phyloP scores from a whole-genome alignment of 2,113 vertebrate genomes.

The Dipodomys stephensi region DNA sequence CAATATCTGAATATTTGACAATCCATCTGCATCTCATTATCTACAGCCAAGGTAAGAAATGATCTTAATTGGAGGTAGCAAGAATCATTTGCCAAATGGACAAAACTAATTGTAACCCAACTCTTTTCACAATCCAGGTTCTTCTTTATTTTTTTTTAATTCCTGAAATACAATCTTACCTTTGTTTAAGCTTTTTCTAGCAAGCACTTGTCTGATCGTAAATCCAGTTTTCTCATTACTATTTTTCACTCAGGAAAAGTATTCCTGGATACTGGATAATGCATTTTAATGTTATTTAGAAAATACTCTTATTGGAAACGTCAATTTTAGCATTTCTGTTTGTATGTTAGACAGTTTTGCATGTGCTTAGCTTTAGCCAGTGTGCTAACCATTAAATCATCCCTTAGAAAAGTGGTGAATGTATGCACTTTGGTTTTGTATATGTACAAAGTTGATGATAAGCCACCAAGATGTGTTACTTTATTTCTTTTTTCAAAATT shows the following conservation, averaged over 20 bases:
- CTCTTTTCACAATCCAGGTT: background rate
- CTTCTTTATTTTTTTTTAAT: background rate
- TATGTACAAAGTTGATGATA: conserved; percentile 9
- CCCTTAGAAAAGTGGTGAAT: conserved; percentile 25
- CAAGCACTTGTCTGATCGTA: background rate
- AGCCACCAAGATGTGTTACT: background rate
- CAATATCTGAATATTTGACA: conserved; percentile 30
- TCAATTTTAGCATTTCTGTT: conserved; percentile 2
- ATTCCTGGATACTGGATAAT: background rate
- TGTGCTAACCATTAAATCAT: conserved; percentile 30
- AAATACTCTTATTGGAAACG: background rate
- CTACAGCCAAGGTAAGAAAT: conserved; percentile 30
- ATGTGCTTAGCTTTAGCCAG: background rate
- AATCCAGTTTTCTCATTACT: background rate
- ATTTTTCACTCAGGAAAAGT: background rate
- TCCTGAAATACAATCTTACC: background rate
- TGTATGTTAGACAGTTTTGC: conserved; percentile 3
- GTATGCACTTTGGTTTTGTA: background rate
- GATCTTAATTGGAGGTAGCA: conserved; percentile 1
- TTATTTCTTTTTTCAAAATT: conserved; percentile 37
- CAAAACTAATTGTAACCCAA: conserved; percentile 44
- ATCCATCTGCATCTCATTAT: conserved; percentile 20
- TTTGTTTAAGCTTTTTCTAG: conserved; percentile 44
- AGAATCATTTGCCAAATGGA: conserved; percentile 29
- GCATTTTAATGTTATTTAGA: background rate